These are phyloP conservation scores for Blera fallax DNA, from an alignment of 2,888 invertebrate genomes.

Conservation along the genomic window DNA sequence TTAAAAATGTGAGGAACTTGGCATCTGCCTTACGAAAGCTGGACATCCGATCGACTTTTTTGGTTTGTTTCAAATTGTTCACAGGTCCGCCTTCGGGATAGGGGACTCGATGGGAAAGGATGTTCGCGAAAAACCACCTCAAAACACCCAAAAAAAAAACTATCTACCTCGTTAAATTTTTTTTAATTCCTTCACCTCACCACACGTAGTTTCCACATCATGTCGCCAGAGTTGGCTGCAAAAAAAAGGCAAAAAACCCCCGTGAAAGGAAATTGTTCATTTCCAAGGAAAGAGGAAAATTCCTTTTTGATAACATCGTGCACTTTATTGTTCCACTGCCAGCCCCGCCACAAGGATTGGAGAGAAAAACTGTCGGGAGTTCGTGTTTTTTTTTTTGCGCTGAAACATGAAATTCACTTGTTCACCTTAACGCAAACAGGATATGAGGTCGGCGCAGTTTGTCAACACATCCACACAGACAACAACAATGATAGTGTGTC, in stretches of 20 bases:
- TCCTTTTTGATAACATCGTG: conserved; percentile 54
- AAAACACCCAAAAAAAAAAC: not conserved
- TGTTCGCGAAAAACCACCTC: not conserved
- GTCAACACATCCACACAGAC: conserved; percentile 35
- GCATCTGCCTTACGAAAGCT: too few species aligned
- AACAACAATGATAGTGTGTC: conserved; percentile 40
- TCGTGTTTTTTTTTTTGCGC: conserved; percentile 28
- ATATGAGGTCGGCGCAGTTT: conserved; percentile 54
- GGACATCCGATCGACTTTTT: too few species aligned
- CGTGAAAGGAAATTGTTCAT: conserved; percentile 48
- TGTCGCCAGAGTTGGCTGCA: not conserved
- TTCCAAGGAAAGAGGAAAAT: conserved; percentile 38
- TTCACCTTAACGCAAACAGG: conserved; percentile 45
- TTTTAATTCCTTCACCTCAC: conserved; percentile 1
- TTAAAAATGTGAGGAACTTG: too few species aligned
- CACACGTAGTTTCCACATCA: conserved; percentile 30
- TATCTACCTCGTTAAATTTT: conserved; percentile 22
- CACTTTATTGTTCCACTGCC: conserved; percentile 32
- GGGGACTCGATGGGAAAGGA: too few species aligned
- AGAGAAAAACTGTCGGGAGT: not conserved
- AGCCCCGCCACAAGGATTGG: not conserved
- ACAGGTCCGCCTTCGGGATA: too few species aligned
- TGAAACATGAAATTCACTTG: conserved; percentile 45
- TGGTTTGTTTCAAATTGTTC: too few species aligned
- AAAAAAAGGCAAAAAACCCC: not conserved